phyloP scores from a whole-genome alignment of 2,113 vertebrate genomes.

The Calonectris borealis region DNA sequence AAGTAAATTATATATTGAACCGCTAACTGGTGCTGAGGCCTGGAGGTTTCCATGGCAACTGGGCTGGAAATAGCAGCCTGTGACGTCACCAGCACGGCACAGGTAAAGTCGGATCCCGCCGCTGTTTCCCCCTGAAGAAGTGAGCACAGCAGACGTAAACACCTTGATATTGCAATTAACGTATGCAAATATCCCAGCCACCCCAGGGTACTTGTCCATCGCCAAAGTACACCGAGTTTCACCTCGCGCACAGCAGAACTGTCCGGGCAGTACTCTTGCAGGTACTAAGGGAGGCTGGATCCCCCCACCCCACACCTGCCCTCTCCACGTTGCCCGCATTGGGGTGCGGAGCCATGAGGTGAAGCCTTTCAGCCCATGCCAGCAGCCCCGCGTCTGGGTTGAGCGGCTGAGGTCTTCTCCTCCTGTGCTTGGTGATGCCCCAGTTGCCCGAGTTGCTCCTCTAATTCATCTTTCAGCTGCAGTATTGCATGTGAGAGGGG shows the following conservation, averaged over 20 bases:
- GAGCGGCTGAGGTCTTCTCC: not conserved
- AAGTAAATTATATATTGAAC: constrained; percentile 87
- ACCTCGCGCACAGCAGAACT: rapidly evolving
- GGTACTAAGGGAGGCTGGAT: not conserved
- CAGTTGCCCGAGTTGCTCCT: not conserved
- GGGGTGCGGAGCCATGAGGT: rapidly evolving
- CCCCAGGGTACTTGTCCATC: not conserved
- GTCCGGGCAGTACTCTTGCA: not conserved
- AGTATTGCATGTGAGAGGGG: not conserved
- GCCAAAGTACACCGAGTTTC: not conserved
- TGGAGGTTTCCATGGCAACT: constrained; percentile 84
- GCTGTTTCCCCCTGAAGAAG: constrained; percentile 64
- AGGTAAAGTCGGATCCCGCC: constrained; percentile 76
- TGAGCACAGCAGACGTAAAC: constrained; percentile 52
- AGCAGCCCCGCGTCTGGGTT: rapidly evolving
- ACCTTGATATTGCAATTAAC: constrained; percentile 62
- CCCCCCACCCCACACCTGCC: not conserved
- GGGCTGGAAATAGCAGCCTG: constrained; percentile 79
- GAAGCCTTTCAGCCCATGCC: not conserved
- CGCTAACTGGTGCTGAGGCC: constrained; percentile 82
- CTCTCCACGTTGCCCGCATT: not conserved
- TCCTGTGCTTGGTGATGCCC: not conserved
- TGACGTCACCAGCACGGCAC: constrained; percentile 74
- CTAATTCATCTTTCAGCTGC: not conserved
- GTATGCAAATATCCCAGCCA: constrained; percentile 55